Conservation (phyloP, 2,797 vertebrate genomes). For the Okamejei kenojei region DNA sequence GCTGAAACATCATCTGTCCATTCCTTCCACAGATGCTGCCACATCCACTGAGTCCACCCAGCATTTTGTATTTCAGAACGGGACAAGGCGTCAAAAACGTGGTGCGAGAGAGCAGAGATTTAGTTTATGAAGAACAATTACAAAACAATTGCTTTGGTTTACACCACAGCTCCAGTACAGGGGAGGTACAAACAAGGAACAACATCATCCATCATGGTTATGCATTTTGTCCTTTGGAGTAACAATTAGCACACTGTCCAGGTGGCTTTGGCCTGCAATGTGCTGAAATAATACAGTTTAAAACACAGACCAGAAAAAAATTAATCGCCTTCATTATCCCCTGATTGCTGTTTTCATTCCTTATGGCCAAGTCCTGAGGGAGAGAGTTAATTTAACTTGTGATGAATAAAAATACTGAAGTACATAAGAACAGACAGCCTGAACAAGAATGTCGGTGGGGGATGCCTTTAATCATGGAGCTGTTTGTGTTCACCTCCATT, state of each 20-base stretch:
- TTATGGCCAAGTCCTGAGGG: background rate
- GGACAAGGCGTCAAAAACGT: no score
- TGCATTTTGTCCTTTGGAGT: background rate
- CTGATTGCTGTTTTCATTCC: background rate
- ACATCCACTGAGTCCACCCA: no score
- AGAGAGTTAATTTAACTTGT: background rate
- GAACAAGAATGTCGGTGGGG: background rate
- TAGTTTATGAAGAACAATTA: background rate
- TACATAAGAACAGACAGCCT: background rate
- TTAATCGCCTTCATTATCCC: slow-evolving; percentile 29
- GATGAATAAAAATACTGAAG: background rate
- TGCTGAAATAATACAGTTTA: slow-evolving; percentile 17
- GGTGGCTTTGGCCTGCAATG: background rate
- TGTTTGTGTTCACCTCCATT: background rate
- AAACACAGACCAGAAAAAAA: slow-evolving; percentile 6
- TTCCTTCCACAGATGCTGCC: no score
- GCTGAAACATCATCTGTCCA: no score
- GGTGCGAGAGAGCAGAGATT: no score
- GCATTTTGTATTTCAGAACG: no score
- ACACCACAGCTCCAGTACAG: background rate
- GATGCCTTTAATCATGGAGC: background rate
- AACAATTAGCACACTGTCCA: background rate
- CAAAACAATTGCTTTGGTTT: background rate
- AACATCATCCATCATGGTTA: slow-evolving; percentile 13
- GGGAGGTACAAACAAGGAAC: background rate